phyloP scores from a whole-genome alignment of 2,888 invertebrate species.

The Aelia acuminata region DNA sequence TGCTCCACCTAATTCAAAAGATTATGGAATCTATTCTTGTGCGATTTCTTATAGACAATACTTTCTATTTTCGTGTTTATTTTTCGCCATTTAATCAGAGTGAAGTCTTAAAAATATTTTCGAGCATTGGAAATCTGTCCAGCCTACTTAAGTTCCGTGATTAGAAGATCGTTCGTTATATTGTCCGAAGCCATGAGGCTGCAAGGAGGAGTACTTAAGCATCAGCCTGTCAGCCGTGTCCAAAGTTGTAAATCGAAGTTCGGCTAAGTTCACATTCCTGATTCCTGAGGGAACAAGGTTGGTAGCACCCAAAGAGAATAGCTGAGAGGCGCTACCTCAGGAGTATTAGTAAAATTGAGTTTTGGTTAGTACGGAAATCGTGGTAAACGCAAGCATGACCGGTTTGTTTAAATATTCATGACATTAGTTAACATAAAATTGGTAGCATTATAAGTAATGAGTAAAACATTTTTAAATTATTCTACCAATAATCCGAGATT shows the following conservation, averaged over 20 bases:
- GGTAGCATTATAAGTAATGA: too few relatives aligned
- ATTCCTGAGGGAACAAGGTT: neutral
- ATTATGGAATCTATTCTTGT: too few relatives aligned
- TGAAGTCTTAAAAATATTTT: neutral
- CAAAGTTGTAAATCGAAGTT: neutral
- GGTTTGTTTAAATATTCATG: too few relatives aligned
- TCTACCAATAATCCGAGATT: too few relatives aligned
- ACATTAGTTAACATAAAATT: too few relatives aligned
- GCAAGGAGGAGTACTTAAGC: neutral
- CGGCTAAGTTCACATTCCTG: neutral
- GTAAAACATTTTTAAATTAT: too few relatives aligned
- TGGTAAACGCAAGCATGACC: neutral
- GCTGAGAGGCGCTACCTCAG: neutral
- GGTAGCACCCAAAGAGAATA: conserved; percentile 5
- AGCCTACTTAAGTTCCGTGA: neutral
- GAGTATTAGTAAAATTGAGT: neutral
- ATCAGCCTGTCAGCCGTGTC: conserved; percentile 11
- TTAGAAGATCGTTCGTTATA: neutral
- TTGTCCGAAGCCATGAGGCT: neutral
- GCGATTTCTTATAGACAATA: too few relatives aligned
- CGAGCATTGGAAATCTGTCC: neutral
- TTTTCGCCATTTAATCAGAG: too few relatives aligned
- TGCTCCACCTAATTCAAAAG: too few relatives aligned
- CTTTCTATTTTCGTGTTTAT: too few relatives aligned
- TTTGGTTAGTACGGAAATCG: neutral